Evolutionary conservation across 2,888 invertebrate genomes (phyloP), one percentile per base, ranked within the genome.

Genomic region (Morinoia aosen): DNA sequence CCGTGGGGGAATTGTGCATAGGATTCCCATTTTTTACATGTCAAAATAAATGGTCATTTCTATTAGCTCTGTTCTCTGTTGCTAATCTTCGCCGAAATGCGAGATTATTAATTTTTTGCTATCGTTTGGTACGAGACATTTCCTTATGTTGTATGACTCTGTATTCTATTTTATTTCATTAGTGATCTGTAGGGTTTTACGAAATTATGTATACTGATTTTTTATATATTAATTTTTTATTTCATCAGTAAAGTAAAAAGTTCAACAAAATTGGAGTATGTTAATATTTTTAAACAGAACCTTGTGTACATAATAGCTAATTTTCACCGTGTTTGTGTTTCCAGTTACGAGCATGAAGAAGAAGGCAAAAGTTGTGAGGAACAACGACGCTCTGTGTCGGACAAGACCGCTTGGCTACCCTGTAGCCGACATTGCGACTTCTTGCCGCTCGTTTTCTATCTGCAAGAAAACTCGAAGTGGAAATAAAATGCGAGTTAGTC

Each of bases 331-430:
- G 10, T 33, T 33, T 76, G 25, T 61, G 61, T 76, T 76, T 76
- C 76, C 76, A 76, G 76, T 33, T 25, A 76, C 76, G 33, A 33
- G 25, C 33, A 76, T 76, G 64, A 64, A n/a, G 12, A 95, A 95
- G 95, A 95, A 95, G 64, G 56, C 94, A n/a, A 94, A 94, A 57
- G 39, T 94, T 16, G 58, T 95, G 95, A 25, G 58, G 25, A 40
- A 8, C n/a, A 39, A 95, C 64, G 95, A 95, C 64, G n/a, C 64
- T 14, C 95, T 96, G 91, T 96, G 96, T 61, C 94, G 95, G 58
- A 95, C 76, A 58, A 95, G 96, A 0, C 95, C 95, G 0, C 94
- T 96, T 8, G 96, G 96, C 16, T 95, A 57, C 88, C 96, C 96
- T 0, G 94, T 96, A 56, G 96, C 95, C 10, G 95, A 96, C 91